Conservation (phyloP, 2,888 invertebrate species). For the Drosophila falleni region DNA sequence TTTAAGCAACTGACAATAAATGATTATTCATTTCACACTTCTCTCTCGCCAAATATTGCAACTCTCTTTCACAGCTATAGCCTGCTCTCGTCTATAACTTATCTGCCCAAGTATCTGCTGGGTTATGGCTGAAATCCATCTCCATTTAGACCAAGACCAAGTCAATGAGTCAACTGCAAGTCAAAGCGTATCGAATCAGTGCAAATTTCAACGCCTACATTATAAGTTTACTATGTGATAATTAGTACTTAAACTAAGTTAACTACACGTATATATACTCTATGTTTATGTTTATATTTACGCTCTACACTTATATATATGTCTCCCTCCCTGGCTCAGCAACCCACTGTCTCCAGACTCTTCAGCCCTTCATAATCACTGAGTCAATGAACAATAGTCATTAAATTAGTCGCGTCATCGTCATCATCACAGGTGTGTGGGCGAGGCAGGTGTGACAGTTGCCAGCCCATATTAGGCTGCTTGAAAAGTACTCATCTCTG, state of each 20-base stretch:
- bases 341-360: constrained; percentile 6
- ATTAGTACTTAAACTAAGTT: constrained; percentile 69
- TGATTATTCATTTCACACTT: constrained; percentile 2
- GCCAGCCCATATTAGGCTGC: neutral
- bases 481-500: constrained; percentile 10
- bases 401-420: constrained; percentile 63
- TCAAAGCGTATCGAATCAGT: constrained; percentile 62
- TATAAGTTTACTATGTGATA: constrained; percentile 78
- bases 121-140: constrained; percentile 89
- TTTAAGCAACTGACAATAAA: constrained; percentile 46
- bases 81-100: constrained; percentile 93
- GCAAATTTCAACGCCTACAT: constrained; percentile 56
- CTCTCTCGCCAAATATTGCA: constrained; percentile 5
- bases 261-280: constrained; percentile 21
- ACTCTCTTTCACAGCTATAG: constrained; percentile 88
- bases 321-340: neutral
- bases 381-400: constrained; percentile 77
- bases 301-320: neutral
- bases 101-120: constrained; percentile 94
- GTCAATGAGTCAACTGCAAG: constrained; percentile 52
- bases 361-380: constrained; percentile 29
- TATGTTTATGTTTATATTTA: constrained; percentile 16
- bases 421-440: constrained; percentile 14
- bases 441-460: constrained; percentile 22
- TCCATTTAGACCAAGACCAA: neutral